phyloP scores from a whole-genome alignment of 1,140 invertebrate species.

The Limonius californicus region DNA sequence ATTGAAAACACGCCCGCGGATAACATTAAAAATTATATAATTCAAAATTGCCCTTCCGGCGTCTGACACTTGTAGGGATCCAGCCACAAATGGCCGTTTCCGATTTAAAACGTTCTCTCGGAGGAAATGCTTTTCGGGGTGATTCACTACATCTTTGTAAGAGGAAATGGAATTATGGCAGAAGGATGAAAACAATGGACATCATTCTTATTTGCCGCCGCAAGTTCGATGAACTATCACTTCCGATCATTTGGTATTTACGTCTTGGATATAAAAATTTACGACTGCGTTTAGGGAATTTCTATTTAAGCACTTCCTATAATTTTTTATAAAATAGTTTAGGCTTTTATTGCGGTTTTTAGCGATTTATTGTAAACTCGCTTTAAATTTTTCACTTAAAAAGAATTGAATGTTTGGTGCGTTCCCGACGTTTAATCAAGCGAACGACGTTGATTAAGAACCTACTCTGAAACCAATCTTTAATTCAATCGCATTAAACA shows the following conservation, averaged over 20 bases:
- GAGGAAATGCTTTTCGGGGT: slow-evolving; percentile 32
- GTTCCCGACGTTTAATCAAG: slow-evolving; percentile 41
- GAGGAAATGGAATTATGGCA: slow-evolving; percentile 38
- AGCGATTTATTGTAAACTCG: background rate
- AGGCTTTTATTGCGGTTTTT: too few relatives aligned
- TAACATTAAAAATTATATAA: slow-evolving; percentile 44
- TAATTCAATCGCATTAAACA: slow-evolving; percentile 46
- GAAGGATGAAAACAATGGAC: slow-evolving; percentile 31
- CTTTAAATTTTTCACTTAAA: too few relatives aligned
- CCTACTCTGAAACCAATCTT: slow-evolving; percentile 44
- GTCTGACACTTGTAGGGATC: slow-evolving; percentile 37
- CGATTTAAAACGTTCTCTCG: slow-evolving; percentile 41
- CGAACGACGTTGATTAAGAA: slow-evolving; percentile 46
- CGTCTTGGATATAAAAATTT: too few relatives aligned
- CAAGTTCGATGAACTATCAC: slow-evolving; percentile 30
- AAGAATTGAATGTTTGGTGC: too few relatives aligned
- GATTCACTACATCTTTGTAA: slow-evolving; percentile 30
- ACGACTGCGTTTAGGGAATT: too few relatives aligned
- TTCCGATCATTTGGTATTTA: slow-evolving; percentile 29
- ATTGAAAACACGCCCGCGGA: slow-evolving; percentile 23
- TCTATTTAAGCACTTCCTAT: too few relatives aligned
- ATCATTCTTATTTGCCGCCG: slow-evolving; percentile 36
- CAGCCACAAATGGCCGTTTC: slow-evolving; percentile 39
- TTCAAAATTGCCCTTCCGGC: slow-evolving; percentile 40
- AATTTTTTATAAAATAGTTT: too few relatives aligned